A percentile compares a stretch with the other conserved stretches of the same genome.
Conservation (phyloP, 2,113 vertebrate species). For the Aythya baeri region DNA sequence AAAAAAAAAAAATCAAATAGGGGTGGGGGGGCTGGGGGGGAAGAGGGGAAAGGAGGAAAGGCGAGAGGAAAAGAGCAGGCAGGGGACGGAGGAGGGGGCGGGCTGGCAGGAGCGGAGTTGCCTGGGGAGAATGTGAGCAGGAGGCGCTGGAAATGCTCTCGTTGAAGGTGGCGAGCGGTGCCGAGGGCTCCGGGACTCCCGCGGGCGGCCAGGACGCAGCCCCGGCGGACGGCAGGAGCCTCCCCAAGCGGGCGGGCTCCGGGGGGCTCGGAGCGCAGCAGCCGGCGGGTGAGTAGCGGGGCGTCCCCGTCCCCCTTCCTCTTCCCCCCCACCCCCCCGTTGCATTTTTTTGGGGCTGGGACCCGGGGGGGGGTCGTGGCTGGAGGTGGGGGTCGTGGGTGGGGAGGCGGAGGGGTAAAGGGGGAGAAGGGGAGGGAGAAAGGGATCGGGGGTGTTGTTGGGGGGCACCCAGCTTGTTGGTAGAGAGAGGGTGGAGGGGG, state of each 20-base stretch:
- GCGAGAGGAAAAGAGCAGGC: slow-evolving; percentile 41
- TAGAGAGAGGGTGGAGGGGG: slow-evolving; percentile 6
- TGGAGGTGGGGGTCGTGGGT: not conserved
- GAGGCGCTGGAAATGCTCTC: slow-evolving; percentile 82
- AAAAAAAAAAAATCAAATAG: slow-evolving; percentile 1
- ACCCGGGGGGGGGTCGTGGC: slow-evolving; percentile 65
- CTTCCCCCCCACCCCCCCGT: too few relatives aligned
- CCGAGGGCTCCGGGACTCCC: slow-evolving; percentile 79
- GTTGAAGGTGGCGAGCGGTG: slow-evolving; percentile 79
- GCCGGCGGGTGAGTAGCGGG: slow-evolving; percentile 55
- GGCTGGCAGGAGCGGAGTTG: slow-evolving; percentile 73
- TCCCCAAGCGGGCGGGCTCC: not conserved
- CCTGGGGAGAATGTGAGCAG: slow-evolving; percentile 78
- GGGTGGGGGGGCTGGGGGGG: slow-evolving; percentile 26
- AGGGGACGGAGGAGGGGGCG: slow-evolving; percentile 65
- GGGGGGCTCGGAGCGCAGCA: slow-evolving; percentile 53
- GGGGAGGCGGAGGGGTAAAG: too few relatives aligned
- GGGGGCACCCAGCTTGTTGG: slow-evolving; percentile 4
- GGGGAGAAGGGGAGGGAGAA: too few relatives aligned
- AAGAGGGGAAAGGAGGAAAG: slow-evolving; percentile 39
- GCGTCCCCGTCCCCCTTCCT: too few relatives aligned
- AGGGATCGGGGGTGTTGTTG: too few relatives aligned
- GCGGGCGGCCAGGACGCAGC: slow-evolving; percentile 63
- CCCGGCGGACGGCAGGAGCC: not conserved
- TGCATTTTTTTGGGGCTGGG: not conserved